Evolutionary conservation across 2,113 vertebrate genomes (phyloP).

Genomic region (Thunnus thynnus): DNA sequence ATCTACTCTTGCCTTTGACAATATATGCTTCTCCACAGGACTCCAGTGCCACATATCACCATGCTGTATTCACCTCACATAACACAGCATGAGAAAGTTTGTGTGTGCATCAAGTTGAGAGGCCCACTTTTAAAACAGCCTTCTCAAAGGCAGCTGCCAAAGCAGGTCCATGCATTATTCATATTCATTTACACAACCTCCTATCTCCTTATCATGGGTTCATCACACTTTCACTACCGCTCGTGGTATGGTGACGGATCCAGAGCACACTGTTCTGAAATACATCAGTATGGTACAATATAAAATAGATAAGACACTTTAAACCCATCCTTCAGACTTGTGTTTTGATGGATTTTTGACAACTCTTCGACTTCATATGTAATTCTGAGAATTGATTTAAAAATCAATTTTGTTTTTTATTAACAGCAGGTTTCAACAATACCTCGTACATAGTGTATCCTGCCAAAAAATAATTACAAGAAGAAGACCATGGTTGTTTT

Average conservation of each 20-base stretch:
- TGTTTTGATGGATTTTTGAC: constrained; percentile 7
- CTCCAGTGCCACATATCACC: constrained; percentile 30
- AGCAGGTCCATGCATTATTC: constrained; percentile 67
- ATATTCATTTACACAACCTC: constrained; percentile 72
- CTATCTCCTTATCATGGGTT: constrained; percentile 57
- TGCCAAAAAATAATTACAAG: too few species aligned
- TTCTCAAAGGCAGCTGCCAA: constrained; percentile 62
- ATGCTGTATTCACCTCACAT: constrained; percentile 57
- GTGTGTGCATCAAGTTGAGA: constrained; percentile 46
- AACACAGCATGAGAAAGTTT: constrained; percentile 60
- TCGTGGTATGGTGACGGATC: constrained; percentile 7
- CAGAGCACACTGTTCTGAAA: constrained; percentile 23
- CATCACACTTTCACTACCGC: constrained; percentile 41
- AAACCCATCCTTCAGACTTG: neutral
- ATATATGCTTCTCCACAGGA: constrained; percentile 34
- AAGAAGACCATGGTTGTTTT: neutral
- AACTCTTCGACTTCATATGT: neutral
- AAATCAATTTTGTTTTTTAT: neutral
- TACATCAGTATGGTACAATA: neutral
- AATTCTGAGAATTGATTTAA: neutral
- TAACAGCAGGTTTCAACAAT: neutral
- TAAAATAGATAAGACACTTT: neutral
- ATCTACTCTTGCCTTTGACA: constrained; percentile 11
- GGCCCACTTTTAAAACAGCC: constrained; percentile 61
- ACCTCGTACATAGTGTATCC: neutral